Conservation (phyloP, 2,888 invertebrate genomes). For the Dermolepida albohirtum region DNA sequence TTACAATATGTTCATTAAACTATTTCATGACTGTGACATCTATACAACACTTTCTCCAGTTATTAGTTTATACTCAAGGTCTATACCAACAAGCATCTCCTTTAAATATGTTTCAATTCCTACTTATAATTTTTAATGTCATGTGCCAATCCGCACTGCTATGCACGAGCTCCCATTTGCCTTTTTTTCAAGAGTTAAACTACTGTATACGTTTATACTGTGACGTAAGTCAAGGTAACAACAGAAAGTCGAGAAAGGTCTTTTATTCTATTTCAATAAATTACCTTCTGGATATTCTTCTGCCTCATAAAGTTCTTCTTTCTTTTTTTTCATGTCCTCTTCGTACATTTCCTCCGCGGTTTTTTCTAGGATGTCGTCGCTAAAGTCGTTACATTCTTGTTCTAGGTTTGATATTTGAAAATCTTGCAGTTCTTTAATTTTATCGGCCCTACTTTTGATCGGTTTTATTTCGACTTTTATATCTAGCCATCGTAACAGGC, state of each 20-base stretch:
- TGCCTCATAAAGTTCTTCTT: conserved; percentile 57
- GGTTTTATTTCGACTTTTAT: conserved; percentile 55
- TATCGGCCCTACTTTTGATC: not conserved
- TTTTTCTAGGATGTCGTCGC: conserved; percentile 61
- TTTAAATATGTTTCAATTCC: too few species aligned
- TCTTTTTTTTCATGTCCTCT: conserved; percentile 66
- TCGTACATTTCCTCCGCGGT: conserved; percentile 68
- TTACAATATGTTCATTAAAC: too few species aligned
- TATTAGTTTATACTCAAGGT: too few species aligned
- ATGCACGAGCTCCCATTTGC: too few species aligned
- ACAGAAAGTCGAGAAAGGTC: not conserved
- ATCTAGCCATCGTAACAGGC: conserved; percentile 71
- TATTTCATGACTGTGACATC: too few species aligned
- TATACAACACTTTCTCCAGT: too few species aligned
- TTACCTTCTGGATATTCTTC: conserved; percentile 50
- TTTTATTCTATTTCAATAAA: not conserved
- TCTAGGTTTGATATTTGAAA: conserved; percentile 55
- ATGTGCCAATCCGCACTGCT: too few species aligned
- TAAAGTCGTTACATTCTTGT: conserved; percentile 60
- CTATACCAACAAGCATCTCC: too few species aligned
- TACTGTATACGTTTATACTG: too few species aligned
- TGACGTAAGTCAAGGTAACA: too few species aligned
- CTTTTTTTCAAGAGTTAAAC: too few species aligned
- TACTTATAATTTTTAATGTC: too few species aligned
- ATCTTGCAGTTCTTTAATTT: conserved; percentile 52